Conservation (phyloP, 2,113 vertebrate genomes). For the Lipophrys pholis region DNA sequence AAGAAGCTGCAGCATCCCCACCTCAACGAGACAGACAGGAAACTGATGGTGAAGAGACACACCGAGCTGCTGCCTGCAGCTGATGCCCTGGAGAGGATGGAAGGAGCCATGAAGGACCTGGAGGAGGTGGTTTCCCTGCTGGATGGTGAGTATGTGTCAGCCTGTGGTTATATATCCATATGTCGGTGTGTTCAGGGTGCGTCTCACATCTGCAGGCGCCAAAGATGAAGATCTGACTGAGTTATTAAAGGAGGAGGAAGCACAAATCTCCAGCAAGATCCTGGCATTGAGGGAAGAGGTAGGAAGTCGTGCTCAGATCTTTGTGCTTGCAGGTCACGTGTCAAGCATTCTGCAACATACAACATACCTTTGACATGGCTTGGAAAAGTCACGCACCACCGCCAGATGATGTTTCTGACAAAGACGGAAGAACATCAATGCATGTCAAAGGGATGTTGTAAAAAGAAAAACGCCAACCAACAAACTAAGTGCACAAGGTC, state of each 20-base stretch:
- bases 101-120: slow-evolving; percentile 53
- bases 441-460: too few species aligned
- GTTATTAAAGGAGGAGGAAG: slow-evolving; percentile 89
- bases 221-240: slow-evolving; percentile 86
- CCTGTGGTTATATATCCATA: too few species aligned
- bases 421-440: too few species aligned
- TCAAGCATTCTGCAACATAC: background rate
- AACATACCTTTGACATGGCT: too few species aligned
- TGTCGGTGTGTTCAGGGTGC: too few species aligned
- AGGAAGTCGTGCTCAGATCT: slow-evolving; percentile 18
- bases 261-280: slow-evolving; percentile 79
- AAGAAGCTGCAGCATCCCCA: slow-evolving; percentile 46
- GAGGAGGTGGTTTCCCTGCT: slow-evolving; percentile 68
- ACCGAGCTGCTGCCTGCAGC: slow-evolving; percentile 62
- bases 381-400: too few species aligned
- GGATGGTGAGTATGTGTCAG: slow-evolving; percentile 50
- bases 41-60: slow-evolving; percentile 42
- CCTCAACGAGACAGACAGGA: slow-evolving; percentile 70
- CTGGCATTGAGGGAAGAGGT: slow-evolving; percentile 83
- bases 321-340: background rate
- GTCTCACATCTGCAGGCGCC: slow-evolving; percentile 60
- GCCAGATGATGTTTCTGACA: too few species aligned
- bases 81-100: slow-evolving; percentile 14
- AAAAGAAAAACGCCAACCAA: too few species aligned
- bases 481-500: too few species aligned